These are phyloP conservation scores for Camptogramma bilineatum DNA, from an alignment of 2,888 invertebrate genomes.

Conservation along the genomic window DNA sequence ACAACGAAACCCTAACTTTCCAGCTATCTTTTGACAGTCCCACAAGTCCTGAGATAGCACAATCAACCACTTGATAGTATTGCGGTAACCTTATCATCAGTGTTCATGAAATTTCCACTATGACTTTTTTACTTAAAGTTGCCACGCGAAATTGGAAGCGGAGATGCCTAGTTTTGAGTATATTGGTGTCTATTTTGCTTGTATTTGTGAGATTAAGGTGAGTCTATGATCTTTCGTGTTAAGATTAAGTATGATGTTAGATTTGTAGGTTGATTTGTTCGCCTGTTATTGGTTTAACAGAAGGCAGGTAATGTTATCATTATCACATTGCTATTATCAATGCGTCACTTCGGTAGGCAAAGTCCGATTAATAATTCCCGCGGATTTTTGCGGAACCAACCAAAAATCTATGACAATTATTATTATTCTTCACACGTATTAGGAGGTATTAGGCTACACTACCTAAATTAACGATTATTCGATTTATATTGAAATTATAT, in stretches of 20 bases:
- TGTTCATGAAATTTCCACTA: conserved; percentile 64
- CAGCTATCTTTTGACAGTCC: conserved; percentile 5
- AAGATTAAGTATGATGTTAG: background rate
- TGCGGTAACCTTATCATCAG: conserved; percentile 27
- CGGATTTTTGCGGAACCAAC: no score
- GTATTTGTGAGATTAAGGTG: conserved; percentile 50
- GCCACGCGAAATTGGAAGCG: conserved; percentile 58
- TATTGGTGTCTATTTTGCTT: conserved; percentile 52
- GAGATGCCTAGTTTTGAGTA: conserved; percentile 50
- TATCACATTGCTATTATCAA: background rate
- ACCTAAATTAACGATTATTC: no score
- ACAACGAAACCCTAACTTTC: background rate
- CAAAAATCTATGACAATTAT: no score
- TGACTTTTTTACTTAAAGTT: conserved; percentile 57
- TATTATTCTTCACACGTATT: no score
- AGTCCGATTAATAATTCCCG: background rate
- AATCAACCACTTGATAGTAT: conserved; percentile 20
- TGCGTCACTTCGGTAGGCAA: background rate
- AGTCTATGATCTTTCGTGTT: conserved; percentile 44
- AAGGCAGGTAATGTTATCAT: background rate
- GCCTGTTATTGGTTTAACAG: background rate
- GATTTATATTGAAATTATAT: no score
- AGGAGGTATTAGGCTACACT: no score
- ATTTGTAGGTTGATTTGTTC: background rate
- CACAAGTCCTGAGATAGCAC: conserved; percentile 11